Evolutionary conservation across 2,113 vertebrate species (phyloP).

Genomic region (Platichthys flesus): DNA sequence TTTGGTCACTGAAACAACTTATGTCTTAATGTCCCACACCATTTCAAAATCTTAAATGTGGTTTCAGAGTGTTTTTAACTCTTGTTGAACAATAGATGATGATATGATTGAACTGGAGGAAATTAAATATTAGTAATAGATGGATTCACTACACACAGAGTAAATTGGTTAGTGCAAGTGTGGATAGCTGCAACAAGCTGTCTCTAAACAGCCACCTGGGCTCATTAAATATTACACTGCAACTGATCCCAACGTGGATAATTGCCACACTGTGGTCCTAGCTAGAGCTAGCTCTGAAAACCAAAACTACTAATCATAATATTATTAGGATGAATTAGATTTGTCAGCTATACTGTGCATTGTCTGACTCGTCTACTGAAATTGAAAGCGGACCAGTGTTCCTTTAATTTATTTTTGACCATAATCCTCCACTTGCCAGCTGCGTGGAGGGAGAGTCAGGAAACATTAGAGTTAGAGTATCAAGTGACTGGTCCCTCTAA

Average conservation of each 20-base stretch:
- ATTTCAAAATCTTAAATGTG: neutral
- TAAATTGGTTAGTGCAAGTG: neutral
- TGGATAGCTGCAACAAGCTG: neutral
- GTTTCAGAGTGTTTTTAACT: neutral
- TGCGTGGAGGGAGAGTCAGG: conserved; percentile 43
- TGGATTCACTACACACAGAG: neutral
- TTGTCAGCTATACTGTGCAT: neutral
- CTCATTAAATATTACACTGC: conserved; percentile 70
- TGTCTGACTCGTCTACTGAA: neutral
- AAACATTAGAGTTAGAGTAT: conserved; percentile 66
- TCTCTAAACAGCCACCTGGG: neutral
- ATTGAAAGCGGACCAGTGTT: neutral
- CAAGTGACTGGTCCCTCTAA: conserved; percentile 60
- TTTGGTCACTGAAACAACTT: neutral
- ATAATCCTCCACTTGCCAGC: conserved; percentile 6
- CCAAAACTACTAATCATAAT: no score
- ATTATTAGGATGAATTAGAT: no score
- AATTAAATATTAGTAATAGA: neutral
- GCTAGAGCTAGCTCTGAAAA: no score
- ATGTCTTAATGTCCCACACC: neutral
- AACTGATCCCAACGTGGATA: conserved; percentile 23
- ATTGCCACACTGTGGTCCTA: neutral
- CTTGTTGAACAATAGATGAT: neutral
- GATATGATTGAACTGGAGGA: neutral
- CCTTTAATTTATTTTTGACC: conserved; percentile 13